Base-by-base conservation (phyloP, 2,797 vertebrate genomes). In the Pangasius mekongensis region DNA sequence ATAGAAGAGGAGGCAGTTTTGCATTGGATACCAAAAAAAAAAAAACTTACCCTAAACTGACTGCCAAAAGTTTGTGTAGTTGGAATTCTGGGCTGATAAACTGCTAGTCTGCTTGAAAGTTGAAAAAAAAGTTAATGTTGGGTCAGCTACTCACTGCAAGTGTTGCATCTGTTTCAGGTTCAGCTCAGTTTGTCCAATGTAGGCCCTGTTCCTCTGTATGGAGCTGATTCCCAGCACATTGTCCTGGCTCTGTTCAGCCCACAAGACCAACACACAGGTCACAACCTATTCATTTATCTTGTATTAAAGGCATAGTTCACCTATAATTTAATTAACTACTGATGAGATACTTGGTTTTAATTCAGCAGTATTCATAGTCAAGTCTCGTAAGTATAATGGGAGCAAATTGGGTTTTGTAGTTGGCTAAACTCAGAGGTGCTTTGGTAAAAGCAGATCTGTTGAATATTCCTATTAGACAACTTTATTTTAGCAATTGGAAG, bases 181-280 rank as follows among this genome's bases (percentile, higher is more conserved):
- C 95, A 94, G 54, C 94, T 97, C 91, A 94, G 84, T 39, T 92
- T 97, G 84, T 91, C 95, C 86, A 95, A 93, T 47, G 95, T 97
- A 87, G 94, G 96, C 76, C 97, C 96, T 47, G 92, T 97, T 80
- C 96, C 97, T 87, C 94, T 97, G 80, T 97, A 96, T 92, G 97
- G 97, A 92, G 93, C 91, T 83, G 95, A 96, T 43, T 92, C 94
- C 84, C 94, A 91, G 22, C 94, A 96, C 94, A 97, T 96, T 94
- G 87, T 97, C 87, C 95, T 97, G 91, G 97, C 96, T 0, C 94
- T 97, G 81, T 97, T 97, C 95, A 91, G 96, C 36, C 97, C 97
- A 5, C 92, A 94, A 73, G 96, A 97, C 91, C 94, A 92, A 0
- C 90, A 96, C 66, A 96, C 95, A 97, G 97, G 97, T 97, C 69